phyloP scores from a whole-genome alignment of 2,888 invertebrate species.

The Drosophila multiciliata region DNA sequence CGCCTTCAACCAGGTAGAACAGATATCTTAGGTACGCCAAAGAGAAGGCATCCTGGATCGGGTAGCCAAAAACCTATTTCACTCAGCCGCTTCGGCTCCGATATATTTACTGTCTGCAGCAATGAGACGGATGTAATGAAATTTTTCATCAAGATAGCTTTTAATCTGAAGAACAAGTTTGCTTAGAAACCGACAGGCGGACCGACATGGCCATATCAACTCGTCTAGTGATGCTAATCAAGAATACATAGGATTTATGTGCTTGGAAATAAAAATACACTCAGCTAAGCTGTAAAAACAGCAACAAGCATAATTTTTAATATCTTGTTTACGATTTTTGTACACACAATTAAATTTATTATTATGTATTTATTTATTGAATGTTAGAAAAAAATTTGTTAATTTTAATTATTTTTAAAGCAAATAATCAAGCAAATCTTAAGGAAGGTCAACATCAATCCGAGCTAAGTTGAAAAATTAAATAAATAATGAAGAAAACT shows the following conservation, averaged over 20 bases:
- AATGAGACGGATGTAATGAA: not conserved
- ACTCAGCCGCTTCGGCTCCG: not conserved
- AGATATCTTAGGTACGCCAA: not conserved
- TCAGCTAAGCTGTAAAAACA: not conserved
- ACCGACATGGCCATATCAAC: not conserved
- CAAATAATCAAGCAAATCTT: not conserved
- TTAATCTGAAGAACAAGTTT: not conserved
- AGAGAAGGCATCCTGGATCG: not conserved
- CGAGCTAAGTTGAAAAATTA: not conserved
- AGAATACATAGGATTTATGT: conserved; percentile 1
- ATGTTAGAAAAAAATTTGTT: not conserved
- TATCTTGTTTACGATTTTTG: not conserved
- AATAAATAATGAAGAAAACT: not conserved
- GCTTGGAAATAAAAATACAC: not conserved
- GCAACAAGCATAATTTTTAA: not conserved
- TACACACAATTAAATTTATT: not conserved
- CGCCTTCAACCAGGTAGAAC: not conserved
- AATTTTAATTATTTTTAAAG: not conserved
- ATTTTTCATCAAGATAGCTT: not conserved
- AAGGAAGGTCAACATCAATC: not conserved
- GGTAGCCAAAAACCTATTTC: not conserved
- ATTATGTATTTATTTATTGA: conserved; percentile 1
- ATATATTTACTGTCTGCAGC: not conserved
- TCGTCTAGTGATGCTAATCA: not conserved
- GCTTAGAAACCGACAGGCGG: not conserved